Evolutionary conservation across 2,113 vertebrate genomes (phyloP).

Genomic region (Channa maculata): DNA sequence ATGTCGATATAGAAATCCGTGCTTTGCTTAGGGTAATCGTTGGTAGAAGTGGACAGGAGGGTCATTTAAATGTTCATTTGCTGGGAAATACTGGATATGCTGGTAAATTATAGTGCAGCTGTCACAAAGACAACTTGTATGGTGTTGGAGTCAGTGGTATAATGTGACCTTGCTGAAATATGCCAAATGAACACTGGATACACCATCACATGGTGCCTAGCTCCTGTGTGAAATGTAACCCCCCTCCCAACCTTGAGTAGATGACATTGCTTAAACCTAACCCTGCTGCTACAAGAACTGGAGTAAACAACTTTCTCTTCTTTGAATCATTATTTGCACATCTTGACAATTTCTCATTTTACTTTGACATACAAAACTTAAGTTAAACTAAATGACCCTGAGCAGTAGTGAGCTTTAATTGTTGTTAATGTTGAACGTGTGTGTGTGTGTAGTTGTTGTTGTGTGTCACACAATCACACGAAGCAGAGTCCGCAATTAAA

Average conservation of each 20-base stretch:
- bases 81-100: slow-evolving; percentile 5
- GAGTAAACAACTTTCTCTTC: slow-evolving; percentile 69
- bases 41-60: not conserved
- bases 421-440: not conserved
- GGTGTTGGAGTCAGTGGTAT: slow-evolving; percentile 11
- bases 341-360: not conserved
- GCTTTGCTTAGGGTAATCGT: not conserved
- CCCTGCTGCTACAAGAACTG: slow-evolving; percentile 19
- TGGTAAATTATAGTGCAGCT: not conserved
- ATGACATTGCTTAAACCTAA: slow-evolving; percentile 28
- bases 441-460: not conserved
- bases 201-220: slow-evolving; percentile 81
- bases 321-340: not conserved
- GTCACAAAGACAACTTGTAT: slow-evolving; percentile 30
- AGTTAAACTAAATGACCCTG: not conserved
- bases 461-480: not conserved
- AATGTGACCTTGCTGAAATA: slow-evolving; percentile 67
- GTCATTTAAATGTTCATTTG: not conserved
- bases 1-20: not conserved
- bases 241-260: slow-evolving; percentile 50
- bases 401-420: not conserved
- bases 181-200: slow-evolving; percentile 74
- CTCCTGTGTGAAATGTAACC: slow-evolving; percentile 69
- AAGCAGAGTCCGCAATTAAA: not conserved
- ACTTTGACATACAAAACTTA: not conserved